Evolutionary conservation across 2,113 vertebrate genomes (phyloP).

Genomic region (Puntigrus tetrazona): DNA sequence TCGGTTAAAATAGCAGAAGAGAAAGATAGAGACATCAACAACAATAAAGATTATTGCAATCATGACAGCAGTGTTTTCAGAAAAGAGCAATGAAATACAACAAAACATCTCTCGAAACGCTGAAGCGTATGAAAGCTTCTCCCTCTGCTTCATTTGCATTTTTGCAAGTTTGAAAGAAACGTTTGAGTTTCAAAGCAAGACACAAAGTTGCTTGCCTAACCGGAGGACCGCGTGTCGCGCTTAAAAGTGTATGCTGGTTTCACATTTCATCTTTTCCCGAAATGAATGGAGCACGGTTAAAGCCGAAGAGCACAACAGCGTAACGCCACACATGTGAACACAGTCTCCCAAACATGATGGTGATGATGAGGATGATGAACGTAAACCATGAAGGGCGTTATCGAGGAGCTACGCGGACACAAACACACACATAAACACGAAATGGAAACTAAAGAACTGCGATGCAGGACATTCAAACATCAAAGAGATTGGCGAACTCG

Average conservation of each 20-base stretch:
- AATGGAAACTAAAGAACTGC: background rate
- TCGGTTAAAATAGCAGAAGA: background rate
- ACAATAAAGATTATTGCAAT: background rate
- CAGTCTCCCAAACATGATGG: conserved; percentile 24
- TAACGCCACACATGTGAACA: conserved; percentile 8
- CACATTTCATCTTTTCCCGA: conserved; percentile 15
- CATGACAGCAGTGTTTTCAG: background rate
- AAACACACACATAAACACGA: conserved; percentile 18
- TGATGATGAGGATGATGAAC: conserved; percentile 8
- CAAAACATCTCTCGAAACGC: background rate
- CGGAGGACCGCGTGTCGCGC: background rate
- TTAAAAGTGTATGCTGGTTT: background rate
- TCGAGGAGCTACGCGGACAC: conserved; percentile 13
- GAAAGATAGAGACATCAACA: background rate
- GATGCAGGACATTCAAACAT: background rate
- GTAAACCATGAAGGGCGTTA: background rate
- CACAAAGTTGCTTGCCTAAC: background rate
- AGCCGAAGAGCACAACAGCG: background rate
- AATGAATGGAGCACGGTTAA: conserved; percentile 28
- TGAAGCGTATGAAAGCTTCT: background rate
- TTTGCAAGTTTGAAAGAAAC: conserved; percentile 16
- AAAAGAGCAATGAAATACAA: background rate
- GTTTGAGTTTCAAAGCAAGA: background rate
- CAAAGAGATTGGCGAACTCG: background rate
- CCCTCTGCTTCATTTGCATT: background rate